A percentile compares a stretch with the other conserved stretches of the same genome.
phyloP scores from a whole-genome alignment of 2,888 invertebrate genomes.

The Cheilosia grossa region DNA sequence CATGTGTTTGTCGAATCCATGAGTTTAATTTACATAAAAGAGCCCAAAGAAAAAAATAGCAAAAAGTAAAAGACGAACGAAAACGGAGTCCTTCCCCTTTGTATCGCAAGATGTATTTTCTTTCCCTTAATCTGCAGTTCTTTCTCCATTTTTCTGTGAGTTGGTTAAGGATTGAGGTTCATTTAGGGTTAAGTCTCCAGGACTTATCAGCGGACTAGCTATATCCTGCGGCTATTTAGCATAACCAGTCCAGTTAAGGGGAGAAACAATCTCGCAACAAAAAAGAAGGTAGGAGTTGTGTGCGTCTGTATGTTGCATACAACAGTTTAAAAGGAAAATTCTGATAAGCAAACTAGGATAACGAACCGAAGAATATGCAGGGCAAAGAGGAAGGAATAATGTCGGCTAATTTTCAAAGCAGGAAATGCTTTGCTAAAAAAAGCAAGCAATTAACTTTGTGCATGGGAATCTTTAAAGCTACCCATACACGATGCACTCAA shows the following conservation, averaged over 20 bases:
- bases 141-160: conserved; percentile 44
- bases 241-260: conserved; percentile 63
- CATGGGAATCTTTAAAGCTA: no score
- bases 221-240: conserved; percentile 74
- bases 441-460: no score
- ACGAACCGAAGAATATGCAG: neutral
- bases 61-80: neutral
- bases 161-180: conserved; percentile 74
- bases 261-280: conserved; percentile 37
- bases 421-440: no score
- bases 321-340: conserved; percentile 41
- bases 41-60: conserved; percentile 29
- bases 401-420: conserved; percentile 38
- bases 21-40: conserved; percentile 75
- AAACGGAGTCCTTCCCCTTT: conserved; percentile 43
- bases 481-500: no score
- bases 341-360: conserved; percentile 66
- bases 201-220: conserved; percentile 60
- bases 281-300: conserved; percentile 9
- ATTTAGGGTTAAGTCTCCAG: conserved; percentile 72
- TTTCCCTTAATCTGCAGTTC: conserved; percentile 39
- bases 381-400: neutral
- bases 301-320: conserved; percentile 33
- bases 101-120: conserved; percentile 64
- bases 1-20: conserved; percentile 74